Percentiles rank a stretch among this genome's conserved stretches.
phyloP scores from a whole-genome alignment of 2,888 invertebrate species.

The Onchidella celtica region DNA sequence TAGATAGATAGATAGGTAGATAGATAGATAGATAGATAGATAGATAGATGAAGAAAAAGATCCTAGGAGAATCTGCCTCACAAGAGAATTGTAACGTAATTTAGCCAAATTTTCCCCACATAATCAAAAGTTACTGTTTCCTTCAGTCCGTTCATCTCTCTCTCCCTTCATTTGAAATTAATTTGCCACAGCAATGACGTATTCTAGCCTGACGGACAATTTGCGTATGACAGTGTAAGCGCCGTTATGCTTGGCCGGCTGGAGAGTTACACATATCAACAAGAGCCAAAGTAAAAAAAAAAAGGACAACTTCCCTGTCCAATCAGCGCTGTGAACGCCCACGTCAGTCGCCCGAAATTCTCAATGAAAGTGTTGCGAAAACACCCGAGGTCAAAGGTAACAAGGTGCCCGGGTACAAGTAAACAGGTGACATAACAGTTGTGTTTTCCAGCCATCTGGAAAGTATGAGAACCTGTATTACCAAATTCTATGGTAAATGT shows the following conservation, averaged over 20 bases:
- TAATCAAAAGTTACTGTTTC: too few species aligned
- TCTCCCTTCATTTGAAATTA: not conserved
- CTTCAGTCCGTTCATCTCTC: not conserved
- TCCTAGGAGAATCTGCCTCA: not conserved
- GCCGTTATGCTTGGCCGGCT: not conserved
- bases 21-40: slow-evolving; percentile 15
- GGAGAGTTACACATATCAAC: not conserved
- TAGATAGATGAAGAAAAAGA: slow-evolving; percentile 20
- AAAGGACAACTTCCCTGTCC: too few species aligned
- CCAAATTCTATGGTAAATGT: too few species aligned
- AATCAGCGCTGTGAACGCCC: not conserved
- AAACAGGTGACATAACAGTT: not conserved
- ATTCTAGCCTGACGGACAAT: too few species aligned
- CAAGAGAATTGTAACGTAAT: too few species aligned
- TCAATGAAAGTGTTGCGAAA: not conserved
- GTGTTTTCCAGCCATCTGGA: too few species aligned
- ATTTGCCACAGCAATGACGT: too few species aligned
- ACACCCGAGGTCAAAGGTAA: not conserved
- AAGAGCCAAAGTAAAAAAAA: too few species aligned
- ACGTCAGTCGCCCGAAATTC: not conserved
- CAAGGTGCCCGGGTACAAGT: not conserved
- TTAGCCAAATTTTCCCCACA: too few species aligned
- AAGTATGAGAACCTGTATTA: too few species aligned
- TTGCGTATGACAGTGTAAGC: not conserved
- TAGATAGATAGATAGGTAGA: slow-evolving; percentile 8